A percentile compares a stretch with the other conserved stretches of the same genome.
Evolutionary conservation across 2,797 vertebrate genomes (phyloP).

Genomic region (Lutra lutra): DNA sequence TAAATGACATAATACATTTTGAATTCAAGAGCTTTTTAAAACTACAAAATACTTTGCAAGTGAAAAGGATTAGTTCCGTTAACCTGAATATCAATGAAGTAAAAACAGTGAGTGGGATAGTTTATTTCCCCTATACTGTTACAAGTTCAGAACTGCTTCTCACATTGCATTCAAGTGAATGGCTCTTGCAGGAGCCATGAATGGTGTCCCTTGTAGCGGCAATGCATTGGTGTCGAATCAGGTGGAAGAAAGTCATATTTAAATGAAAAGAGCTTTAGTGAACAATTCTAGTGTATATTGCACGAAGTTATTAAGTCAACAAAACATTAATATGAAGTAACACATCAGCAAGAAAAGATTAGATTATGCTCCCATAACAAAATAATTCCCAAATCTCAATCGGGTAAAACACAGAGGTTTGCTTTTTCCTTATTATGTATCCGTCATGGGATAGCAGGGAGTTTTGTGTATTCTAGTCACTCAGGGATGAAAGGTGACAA

Average conservation of each 20-base stretch:
- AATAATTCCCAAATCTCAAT: background rate
- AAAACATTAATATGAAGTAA: background rate
- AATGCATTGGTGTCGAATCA: background rate
- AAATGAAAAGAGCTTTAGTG: background rate
- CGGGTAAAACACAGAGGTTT: background rate
- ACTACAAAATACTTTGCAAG: background rate
- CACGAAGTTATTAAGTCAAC: background rate
- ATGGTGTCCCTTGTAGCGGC: too few species aligned
- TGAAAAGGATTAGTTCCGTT: background rate
- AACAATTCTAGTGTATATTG: background rate
- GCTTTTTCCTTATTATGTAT: background rate
- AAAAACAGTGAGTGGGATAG: background rate
- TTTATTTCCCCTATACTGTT: background rate
- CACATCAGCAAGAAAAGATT: background rate
- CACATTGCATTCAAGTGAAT: fast-evolving
- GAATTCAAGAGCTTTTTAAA: background rate
- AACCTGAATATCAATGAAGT: background rate
- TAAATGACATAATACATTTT: background rate
- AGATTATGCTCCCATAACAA: background rate
- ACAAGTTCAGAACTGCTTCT: background rate
- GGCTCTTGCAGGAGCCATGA: background rate
- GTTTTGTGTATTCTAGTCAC: background rate
- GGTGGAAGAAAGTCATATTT: background rate
- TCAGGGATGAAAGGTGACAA: background rate
- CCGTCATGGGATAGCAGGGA: background rate